Base-by-base conservation (phyloP, 1,140 invertebrate species). In the Euschistus heros region DNA sequence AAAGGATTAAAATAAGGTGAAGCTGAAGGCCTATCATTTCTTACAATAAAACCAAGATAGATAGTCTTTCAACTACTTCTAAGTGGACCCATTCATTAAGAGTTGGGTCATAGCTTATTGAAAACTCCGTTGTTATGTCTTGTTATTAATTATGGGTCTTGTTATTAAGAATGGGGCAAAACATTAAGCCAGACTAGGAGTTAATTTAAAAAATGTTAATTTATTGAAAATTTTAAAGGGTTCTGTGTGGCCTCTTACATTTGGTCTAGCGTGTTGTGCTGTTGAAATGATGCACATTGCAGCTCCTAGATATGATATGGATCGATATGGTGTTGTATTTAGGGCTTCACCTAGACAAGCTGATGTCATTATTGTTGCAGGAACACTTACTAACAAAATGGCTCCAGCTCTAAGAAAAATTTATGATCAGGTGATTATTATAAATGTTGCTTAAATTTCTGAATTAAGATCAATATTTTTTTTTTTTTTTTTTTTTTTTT, bases 211-310 rank as follows among this genome's bases (percentile, higher is more conserved):
- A 1, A 37, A 1, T 37, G 10, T 37, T 37, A 10, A 37, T 37
- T 37, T 10, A 10, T 37, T 37, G 5, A 37, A 37, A 37, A 37
- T 13, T 20, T 50, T 50, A 6, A 18, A 50, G 47, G 47, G 47
- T 22, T 98, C 91, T 0, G 74, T 97, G 5, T 98, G 93, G 95
- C 96, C 94, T 0, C 79, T 97, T 77, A 98, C 93, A 30, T 98
- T 98, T 79, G 95, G 95, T 68, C 76, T 98, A 69, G 95, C 95
- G 0, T 98, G 95, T 71, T 98, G 95, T 81, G 95, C 95, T 68
- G 94, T 98, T 0, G 95, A 99, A 79, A 99, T 99, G 97, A 99
- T 99, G 97, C 97, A 99, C 78, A 94, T 98, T 66, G 97, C 96
- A 68, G 95, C 94, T 46, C 94, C 96, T 7, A 80, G 95, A 69